phyloP scores from a whole-genome alignment of 2,797 vertebrate species.

The Coreius guichenoti region DNA sequence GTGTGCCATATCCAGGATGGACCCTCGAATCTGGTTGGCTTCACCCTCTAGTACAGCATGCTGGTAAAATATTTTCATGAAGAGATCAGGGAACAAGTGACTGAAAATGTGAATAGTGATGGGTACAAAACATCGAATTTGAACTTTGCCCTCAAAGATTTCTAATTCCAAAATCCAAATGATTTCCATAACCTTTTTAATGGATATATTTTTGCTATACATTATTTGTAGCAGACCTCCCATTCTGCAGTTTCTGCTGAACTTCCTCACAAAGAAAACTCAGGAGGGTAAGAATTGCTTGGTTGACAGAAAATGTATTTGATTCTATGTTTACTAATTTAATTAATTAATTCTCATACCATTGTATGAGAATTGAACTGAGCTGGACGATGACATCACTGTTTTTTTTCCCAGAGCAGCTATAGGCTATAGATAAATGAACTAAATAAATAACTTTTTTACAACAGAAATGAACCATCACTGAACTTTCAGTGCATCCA shows the following conservation, averaged over 20 bases:
- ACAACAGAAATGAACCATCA: too few relatives aligned
- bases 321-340: background rate
- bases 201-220: background rate
- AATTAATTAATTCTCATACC: too few relatives aligned
- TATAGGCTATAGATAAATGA: too few relatives aligned
- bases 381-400: too few relatives aligned
- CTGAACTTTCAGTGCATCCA: too few relatives aligned
- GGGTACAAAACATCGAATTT: background rate
- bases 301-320: background rate
- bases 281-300: background rate
- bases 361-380: too few relatives aligned
- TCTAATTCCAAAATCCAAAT: too few relatives aligned
- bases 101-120: background rate
- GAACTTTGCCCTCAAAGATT: too few relatives aligned
- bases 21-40: constrained; percentile 96
- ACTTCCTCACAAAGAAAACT: background rate
- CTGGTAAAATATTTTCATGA: constrained; percentile 70
- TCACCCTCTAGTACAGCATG: constrained; percentile 93
- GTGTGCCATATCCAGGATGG: constrained; percentile 98
- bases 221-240: background rate
- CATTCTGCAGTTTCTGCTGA: background rate
- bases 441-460: too few relatives aligned
- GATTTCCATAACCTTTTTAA: background rate
- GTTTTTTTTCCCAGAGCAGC: too few relatives aligned
- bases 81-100: background rate